Conservation (phyloP, 2,888 invertebrate species). For the Perithous albicinctus region DNA sequence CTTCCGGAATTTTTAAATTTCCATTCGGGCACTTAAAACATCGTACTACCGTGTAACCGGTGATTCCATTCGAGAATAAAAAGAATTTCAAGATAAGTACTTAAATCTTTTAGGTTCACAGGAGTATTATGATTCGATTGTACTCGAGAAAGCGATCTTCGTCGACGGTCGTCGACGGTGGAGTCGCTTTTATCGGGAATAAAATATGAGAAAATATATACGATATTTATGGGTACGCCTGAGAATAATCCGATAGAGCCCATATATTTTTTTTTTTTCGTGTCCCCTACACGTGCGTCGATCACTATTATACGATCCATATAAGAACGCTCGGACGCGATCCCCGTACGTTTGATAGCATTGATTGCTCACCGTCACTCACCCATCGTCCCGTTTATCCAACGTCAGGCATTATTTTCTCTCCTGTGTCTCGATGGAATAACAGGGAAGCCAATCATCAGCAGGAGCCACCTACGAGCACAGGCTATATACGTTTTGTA, state of each 20-base stretch:
- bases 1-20: too few relatives aligned
- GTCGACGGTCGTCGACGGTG: too few relatives aligned
- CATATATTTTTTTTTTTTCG: constrained; percentile 7
- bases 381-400: constrained; percentile 8
- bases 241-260: constrained; percentile 4
- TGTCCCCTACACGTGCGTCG: not conserved
- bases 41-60: too few relatives aligned
- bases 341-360: not conserved
- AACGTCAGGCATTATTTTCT: constrained; percentile 39
- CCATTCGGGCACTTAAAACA: too few relatives aligned
- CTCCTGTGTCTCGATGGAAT: constrained; percentile 5
- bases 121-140: not conserved
- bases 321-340: constrained; percentile 11
- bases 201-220: constrained; percentile 10
- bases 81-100: too few relatives aligned
- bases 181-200: constrained; percentile 12
- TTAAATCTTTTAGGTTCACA: too few relatives aligned
- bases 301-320: constrained; percentile 25
- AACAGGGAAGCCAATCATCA: constrained; percentile 5
- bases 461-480: not conserved
- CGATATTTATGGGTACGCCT: constrained; percentile 1
- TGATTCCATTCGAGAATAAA: too few relatives aligned
- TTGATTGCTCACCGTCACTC: constrained; percentile 25
- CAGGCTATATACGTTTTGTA: not conserved
- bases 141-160: not conserved